These are phyloP conservation scores for Drosophila tropicalis DNA, from an alignment of 1,140 invertebrate genomes.

Conservation along the genomic window DNA sequence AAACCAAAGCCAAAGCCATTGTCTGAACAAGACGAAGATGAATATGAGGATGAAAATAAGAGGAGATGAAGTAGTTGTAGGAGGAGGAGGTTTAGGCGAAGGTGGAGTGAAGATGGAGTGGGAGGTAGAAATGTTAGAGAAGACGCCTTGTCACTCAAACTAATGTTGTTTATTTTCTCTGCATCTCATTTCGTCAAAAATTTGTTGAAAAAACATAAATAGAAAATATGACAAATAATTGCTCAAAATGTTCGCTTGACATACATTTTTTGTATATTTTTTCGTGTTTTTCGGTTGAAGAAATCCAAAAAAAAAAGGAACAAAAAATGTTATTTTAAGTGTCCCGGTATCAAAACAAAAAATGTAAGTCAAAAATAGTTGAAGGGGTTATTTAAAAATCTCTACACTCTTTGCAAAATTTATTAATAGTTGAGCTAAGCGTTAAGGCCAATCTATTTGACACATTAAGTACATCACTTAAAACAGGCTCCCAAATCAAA, in stretches of 20 bases:
- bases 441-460: too few relatives aligned
- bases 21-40: slow-evolving; percentile 38
- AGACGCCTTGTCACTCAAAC: slow-evolving; percentile 60
- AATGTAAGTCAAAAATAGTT: neutral
- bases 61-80: slow-evolving; percentile 1
- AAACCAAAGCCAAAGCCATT: slow-evolving; percentile 54
- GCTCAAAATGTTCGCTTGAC: slow-evolving; percentile 72
- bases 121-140: slow-evolving; percentile 6
- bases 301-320: slow-evolving; percentile 30
- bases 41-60: slow-evolving; percentile 54
- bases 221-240: slow-evolving; percentile 79
- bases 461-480: too few relatives aligned
- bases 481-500: too few relatives aligned
- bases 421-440: neutral
- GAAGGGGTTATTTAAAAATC: neutral
- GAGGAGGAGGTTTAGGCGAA: neutral
- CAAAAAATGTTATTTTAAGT: slow-evolving; percentile 18
- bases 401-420: neutral
- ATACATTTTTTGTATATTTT: slow-evolving; percentile 37
- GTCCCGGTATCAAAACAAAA: slow-evolving; percentile 16
- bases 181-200: slow-evolving; percentile 60
- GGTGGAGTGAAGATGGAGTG: neutral
- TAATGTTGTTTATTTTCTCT: slow-evolving; percentile 75
- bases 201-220: slow-evolving; percentile 51
- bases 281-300: slow-evolving; percentile 30